Base-by-base conservation (phyloP, 2,888 invertebrate species). In the Rhimphoctona megacephalus region DNA sequence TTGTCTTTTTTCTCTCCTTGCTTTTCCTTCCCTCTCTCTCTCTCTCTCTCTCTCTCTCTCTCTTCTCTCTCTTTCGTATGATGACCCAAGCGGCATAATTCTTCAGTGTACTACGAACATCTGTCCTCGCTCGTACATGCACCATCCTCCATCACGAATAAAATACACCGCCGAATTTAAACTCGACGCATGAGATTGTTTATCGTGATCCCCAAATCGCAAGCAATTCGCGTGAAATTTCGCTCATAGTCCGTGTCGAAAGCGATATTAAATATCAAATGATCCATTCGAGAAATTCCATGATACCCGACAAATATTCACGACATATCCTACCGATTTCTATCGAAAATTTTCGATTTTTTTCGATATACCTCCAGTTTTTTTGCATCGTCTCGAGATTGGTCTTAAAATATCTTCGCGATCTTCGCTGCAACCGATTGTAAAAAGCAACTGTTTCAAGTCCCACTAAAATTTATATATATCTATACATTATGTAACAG, bases 271-370 rank as follows among this genome's bases (percentile, higher is more conserved):
- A 87, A 85, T 89, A 90, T 90, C 85, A 69, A 81, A 49, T 84
- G 54, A 61, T 7, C 52, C 67, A 67, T 54, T 78, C 73, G 81
- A 86, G 83, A 81, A 80, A 46, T 57, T 73, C 81, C 52, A 67
- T 78, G 57, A 79, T 81, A 72, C 77, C 87, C 64, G 52, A 93
- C 93, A 92, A 93, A 93, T 93, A 93, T 93, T 92, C 92, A 92
- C 90, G 88, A 87, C 90, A 90, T 89, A 90, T 90, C 89, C 90
- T 87, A 90, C 89, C 86, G 81, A 85, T 81, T 79, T 85, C 39
- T 54, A 54, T 57, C 77, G 30, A 30, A 57, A 79, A n/a, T 61
- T 77, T 43, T 69, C 77, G 19, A 70, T 72, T 52, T 70, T 33
- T 19, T 64, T 22, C 39, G 3, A 8, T 25, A 33, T 43, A 74